Percentiles rank a stretch among this genome's conserved stretches.
phyloP scores from a whole-genome alignment of 1,140 invertebrate species.

The Armadillidium nasatum region DNA sequence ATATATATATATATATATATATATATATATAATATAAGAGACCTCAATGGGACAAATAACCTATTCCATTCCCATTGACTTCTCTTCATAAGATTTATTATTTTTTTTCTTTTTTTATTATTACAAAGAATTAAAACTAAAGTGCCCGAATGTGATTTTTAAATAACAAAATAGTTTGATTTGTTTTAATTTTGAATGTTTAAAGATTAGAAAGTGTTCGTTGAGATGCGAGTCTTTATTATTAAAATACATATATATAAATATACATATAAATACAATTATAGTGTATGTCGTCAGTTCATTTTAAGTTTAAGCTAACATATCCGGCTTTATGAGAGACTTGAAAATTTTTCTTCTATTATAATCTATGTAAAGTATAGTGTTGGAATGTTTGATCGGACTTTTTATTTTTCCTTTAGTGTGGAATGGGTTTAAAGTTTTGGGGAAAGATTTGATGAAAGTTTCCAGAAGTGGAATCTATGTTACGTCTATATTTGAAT shows the following conservation, averaged over 20 bases:
- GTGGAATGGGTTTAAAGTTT: neutral
- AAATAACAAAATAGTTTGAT: neutral
- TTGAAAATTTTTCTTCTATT: neutral
- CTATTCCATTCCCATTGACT: neutral
- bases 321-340: neutral
- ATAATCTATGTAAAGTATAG: conserved; percentile 12
- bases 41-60: too few species aligned
- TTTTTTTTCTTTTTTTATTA: neutral
- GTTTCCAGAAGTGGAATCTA: too few species aligned
- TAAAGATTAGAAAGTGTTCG: neutral
- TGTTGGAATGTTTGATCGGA: neutral
- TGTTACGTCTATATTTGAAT: too few species aligned
- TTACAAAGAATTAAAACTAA: neutral
- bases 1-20: too few species aligned
- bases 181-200: neutral
- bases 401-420: neutral
- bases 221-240: neutral
- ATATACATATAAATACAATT: too few species aligned
- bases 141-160: neutral
- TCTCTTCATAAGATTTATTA: neutral
- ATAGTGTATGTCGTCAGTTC: neutral
- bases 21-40: too few species aligned
- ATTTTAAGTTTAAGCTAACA: conserved; percentile 6
- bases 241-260: too few species aligned
- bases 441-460: too few species aligned